phyloP scores from a whole-genome alignment of 2,888 invertebrate species.

The Quadriops clusia region DNA sequence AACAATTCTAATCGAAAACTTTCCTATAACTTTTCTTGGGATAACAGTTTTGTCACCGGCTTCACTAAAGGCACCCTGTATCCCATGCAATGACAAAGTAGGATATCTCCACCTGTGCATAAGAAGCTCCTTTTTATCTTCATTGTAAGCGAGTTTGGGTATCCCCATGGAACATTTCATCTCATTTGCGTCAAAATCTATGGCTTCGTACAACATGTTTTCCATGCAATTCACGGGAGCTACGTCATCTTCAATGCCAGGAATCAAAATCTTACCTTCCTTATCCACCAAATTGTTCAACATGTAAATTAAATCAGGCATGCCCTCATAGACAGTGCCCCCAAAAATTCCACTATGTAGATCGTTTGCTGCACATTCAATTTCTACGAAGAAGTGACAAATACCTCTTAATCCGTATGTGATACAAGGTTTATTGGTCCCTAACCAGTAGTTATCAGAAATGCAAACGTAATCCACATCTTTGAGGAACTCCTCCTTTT shows the following conservation, averaged over 20 bases:
- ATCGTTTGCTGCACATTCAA: conserved; percentile 83
- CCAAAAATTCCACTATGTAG: conserved; percentile 94
- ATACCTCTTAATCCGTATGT: conserved; percentile 93
- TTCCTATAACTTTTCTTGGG: conserved; percentile 85
- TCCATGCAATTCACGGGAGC: conserved; percentile 58
- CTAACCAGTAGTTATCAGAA: conserved; percentile 98
- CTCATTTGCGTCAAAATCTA: conserved; percentile 75
- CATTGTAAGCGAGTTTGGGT: conserved; percentile 56
- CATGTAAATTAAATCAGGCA: conserved; percentile 82
- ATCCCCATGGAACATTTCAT: conserved; percentile 66
- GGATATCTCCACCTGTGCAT: conserved; percentile 96
- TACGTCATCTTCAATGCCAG: conserved; percentile 75
- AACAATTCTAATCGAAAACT: conserved; percentile 95
- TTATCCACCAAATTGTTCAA: conserved; percentile 75
- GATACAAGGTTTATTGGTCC: conserved; percentile 88
- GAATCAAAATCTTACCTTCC: conserved; percentile 75
- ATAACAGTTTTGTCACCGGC: conserved; percentile 93
- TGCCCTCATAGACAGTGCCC: conserved; percentile 85
- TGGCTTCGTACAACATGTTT: conserved; percentile 59
- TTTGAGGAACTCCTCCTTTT: conserved; percentile 67
- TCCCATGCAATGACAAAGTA: conserved; percentile 76
- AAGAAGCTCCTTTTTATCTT: conserved; percentile 68
- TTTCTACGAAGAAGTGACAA: conserved; percentile 80
- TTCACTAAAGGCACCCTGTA: conserved; percentile 90
- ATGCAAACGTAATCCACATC: conserved; percentile 91